Base-by-base conservation (phyloP, 2,113 vertebrate species). In the Vidua chalybeata region DNA sequence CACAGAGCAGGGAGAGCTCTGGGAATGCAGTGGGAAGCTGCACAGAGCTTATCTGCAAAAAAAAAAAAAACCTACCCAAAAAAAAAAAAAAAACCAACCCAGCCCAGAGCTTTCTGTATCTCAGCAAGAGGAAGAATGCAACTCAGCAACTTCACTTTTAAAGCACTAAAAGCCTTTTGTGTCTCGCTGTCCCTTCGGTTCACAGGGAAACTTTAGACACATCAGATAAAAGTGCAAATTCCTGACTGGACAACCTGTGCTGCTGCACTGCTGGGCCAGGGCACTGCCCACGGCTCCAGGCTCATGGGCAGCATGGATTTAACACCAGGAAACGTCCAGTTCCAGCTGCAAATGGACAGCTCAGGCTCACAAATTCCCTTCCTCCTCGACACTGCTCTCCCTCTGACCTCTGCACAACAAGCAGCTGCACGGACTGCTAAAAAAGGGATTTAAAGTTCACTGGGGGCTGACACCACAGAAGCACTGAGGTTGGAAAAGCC, bases 181-280 rank as follows among this genome's bases (percentile, higher is more conserved):
- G 46, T 7, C 56, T 68, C 35, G 35, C 35, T 35, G 35, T 35
- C 35, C 35, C 30, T 3, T 59, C 63, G 31, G 54, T 3, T 69
- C 56, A 17, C 31, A 45, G 35, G 45, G 56, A n/a, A 92, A 33
- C 26, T 37, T 90, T 1, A 89, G 88, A 49, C 52, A 14, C 45
- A 35, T 17, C 59, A 81, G 67, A 66, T 68, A 45, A 35, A 74
- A 39, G 17, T 0, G 1, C 2, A 6, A 24, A 28, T 61, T 93
- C 54, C 59, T 2, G 7, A 8, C 6, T 4, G 46, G n/a, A 4
- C 49, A 75, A 2, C 5, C 71, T 24, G 24, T 13, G 46, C 45
- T 10, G 3, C 9, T 1, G 15, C 9, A 8, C 0, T 15, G 21
- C 24, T 1, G 7, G 6, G 37, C n/a, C 1, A 4, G 4, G 39